These are phyloP conservation scores for Blennius ocellaris DNA, from an alignment of 2,113 vertebrate species.

Conservation along the genomic window DNA sequence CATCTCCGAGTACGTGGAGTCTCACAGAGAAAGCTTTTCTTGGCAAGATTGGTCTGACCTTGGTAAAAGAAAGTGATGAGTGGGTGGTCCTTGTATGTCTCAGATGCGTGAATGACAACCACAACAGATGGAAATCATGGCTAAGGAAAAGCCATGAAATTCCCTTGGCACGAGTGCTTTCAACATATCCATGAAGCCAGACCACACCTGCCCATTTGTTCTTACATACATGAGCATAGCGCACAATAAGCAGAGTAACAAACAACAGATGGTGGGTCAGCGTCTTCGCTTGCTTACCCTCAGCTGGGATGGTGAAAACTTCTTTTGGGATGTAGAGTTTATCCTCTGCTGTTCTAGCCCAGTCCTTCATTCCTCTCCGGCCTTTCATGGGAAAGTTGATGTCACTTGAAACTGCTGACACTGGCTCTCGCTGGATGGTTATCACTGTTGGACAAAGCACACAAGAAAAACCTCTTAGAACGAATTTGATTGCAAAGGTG, in stretches of 20 bases:
- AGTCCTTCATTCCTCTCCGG: conserved; percentile 98
- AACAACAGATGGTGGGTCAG: background rate
- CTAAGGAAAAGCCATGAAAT: too few species aligned
- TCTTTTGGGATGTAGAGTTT: conserved; percentile 98
- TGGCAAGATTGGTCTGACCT: conserved; percentile 18
- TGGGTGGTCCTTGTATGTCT: background rate
- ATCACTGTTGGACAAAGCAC: conserved; percentile 84
- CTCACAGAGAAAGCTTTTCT: conserved; percentile 14
- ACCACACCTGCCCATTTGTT: background rate
- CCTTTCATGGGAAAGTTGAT: conserved; percentile 98
- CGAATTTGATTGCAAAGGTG: conserved; percentile 3
- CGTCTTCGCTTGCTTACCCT: conserved; percentile 78
- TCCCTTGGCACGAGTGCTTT: background rate
- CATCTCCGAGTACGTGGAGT: conserved; percentile 27
- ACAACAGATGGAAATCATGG: background rate
- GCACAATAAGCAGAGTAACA: background rate
- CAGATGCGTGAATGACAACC: background rate
- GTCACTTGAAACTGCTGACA: conserved; percentile 96
- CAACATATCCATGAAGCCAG: background rate
- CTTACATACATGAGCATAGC: background rate
- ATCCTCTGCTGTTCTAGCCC: conserved; percentile 96
- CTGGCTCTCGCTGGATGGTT: conserved; percentile 95
- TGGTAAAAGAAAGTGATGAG: conserved; percentile 20
- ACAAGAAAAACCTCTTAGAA: conserved; percentile 23
- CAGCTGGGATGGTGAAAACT: conserved; percentile 90